Evolutionary conservation across 2,888 invertebrate species (phyloP).

Genomic region (Philereme transversata): DNA sequence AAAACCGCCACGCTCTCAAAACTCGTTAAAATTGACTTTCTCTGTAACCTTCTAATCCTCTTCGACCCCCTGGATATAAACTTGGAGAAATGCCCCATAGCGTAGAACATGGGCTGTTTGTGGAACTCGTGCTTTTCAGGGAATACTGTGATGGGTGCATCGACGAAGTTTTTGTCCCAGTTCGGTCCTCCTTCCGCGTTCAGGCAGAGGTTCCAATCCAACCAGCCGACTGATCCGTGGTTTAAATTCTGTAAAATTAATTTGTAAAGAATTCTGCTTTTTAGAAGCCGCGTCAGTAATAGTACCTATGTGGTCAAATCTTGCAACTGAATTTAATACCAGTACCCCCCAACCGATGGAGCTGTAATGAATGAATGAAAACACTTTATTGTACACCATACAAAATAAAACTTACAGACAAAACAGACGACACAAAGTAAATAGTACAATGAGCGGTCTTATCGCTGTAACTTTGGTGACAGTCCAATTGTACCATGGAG

Average conservation of each 20-base stretch:
- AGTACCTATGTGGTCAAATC: no score
- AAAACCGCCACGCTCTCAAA: conserved; percentile 55
- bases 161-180: conserved; percentile 90
- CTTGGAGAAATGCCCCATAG: conserved; percentile 91
- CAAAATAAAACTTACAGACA: no score
- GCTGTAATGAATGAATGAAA: no score
- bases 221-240: conserved; percentile 91
- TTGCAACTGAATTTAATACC: no score
- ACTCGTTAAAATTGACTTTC: conserved; percentile 33
- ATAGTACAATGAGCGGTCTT: no score
- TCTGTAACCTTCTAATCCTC: conserved; percentile 47
- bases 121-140: conserved; percentile 87
- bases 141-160: conserved; percentile 87
- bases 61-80: conserved; percentile 86
- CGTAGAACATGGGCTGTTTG: conserved; percentile 96
- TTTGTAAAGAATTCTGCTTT: no score
- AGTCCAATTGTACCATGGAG: no score
- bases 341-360: no score
- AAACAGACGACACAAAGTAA: no score
- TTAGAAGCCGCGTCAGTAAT: no score
- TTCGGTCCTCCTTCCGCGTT: conserved; percentile 91
- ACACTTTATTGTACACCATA: no score
- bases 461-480: no score
- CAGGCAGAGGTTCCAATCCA: conserved; percentile 95
- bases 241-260: conserved; percentile 85